Evolutionary conservation across 92 coral and sea anemone genomes (phyloP).

Genomic region (Galaxea fascicularis): DNA sequence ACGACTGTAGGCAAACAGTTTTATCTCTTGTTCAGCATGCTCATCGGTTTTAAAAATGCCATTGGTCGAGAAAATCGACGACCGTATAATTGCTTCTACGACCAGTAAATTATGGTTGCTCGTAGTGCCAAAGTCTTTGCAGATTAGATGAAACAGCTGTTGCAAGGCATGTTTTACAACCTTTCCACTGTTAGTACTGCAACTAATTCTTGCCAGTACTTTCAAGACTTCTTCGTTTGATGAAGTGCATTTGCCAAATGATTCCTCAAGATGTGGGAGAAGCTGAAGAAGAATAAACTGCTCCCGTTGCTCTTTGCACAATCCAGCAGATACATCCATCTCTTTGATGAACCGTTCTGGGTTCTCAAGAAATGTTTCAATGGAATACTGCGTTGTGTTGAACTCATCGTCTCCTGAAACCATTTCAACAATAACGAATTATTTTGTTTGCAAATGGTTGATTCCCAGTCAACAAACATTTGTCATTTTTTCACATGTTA

Average conservation of each 20-base stretch:
- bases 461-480: too few relatives aligned
- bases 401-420: neutral
- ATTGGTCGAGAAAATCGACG: neutral
- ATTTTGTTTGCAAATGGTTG: too few relatives aligned
- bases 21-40: neutral
- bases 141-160: conserved; percentile 27
- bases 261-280: conserved; percentile 12
- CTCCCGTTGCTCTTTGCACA: neutral
- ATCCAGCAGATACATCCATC: conserved; percentile 9
- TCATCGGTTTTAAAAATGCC: conserved; percentile 5
- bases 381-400: neutral
- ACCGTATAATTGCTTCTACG: neutral
- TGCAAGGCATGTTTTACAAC: conserved; percentile 15
- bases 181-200: neutral
- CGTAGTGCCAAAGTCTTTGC: conserved; percentile 7
- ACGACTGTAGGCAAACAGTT: conserved; percentile 33
- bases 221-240: neutral
- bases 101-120: neutral
- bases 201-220: neutral
- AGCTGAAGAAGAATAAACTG: neutral
- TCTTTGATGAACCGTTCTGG: conserved; percentile 18
- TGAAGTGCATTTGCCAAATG: neutral
- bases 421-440: too few relatives aligned
- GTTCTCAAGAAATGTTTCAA: conserved; percentile 7
- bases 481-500: too few relatives aligned